Evolutionary conservation across 2,888 invertebrate genomes (phyloP), one percentile per base, ranked within the genome.

Genomic region (Cheiracanthium punctorium): DNA sequence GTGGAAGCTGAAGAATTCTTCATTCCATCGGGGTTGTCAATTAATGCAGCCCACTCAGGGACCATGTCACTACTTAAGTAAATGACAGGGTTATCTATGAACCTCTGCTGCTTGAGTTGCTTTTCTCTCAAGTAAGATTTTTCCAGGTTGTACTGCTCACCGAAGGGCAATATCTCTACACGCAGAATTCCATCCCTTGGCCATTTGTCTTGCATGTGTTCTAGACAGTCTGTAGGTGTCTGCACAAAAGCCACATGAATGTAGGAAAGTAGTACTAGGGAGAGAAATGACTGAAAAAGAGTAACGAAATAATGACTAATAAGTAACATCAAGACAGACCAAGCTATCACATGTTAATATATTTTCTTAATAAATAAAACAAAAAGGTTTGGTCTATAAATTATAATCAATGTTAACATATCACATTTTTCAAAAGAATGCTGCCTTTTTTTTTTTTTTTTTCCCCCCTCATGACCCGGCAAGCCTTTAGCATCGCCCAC

Each of bases 201-300:
- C 99, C 99, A 99, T 14, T 95, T 94, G 89, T 95, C 94, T 91
- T 95, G 94, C 41, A 98, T 94, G 91, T 96, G 95, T 91, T 96
- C 95, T 90, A 99, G 93, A 92, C 99, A 99, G 90, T 97, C 97
- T 79, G 97, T 96, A 8, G 98, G 98, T 88, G 96, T 95, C 90
- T 96, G 94, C 69, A 97, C 96, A 92, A 98, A 98, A 88, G 96
- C 96, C 91, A 97, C 94, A 91, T 99, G 99, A 91, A 99, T 97
- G 92, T 99, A 99, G 71, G 96, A 95, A 90, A 99, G 93, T 73
- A 97, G 95, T 91, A 96, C 96, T 92, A 99, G 96, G 77, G 97
- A 88, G 28, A 88, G 67, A 37, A 89, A 43, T 4, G 88, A 86
- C 77, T 82, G 72, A 58, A 58, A 58, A 24, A 58, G 17, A n/a